phyloP scores from a whole-genome alignment of 2,797 vertebrate genomes.

The Agapornis canus region DNA sequence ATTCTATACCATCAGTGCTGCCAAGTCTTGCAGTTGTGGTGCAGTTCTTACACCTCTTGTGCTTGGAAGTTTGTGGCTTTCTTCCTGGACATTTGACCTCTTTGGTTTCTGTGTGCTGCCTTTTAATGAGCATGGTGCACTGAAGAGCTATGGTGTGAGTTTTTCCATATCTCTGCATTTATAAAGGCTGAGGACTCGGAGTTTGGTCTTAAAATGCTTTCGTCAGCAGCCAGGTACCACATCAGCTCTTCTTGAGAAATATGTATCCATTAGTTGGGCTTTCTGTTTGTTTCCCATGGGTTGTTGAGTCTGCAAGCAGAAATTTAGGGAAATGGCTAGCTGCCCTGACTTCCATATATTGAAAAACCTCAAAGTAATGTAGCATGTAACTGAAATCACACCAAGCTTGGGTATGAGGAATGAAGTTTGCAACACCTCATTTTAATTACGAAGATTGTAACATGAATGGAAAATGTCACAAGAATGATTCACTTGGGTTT shows the following conservation, averaged over 20 bases:
- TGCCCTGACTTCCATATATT: background rate
- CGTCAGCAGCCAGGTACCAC: background rate
- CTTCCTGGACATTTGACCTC: background rate
- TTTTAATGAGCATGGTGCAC: background rate
- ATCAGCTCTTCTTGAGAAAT: background rate
- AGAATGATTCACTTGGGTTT: slow-evolving; percentile 47
- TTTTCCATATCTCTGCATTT: background rate
- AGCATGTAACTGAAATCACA: background rate
- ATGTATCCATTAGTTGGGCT: background rate
- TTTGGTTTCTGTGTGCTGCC: background rate
- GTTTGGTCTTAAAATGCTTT: background rate
- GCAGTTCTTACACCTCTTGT: background rate
- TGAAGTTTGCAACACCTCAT: slow-evolving; percentile 5
- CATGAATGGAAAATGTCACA: slow-evolving; percentile 40
- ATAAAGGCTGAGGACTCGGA: background rate
- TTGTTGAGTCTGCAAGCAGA: slow-evolving; percentile 7
- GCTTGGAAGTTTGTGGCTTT: background rate
- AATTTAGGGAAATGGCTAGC: slow-evolving; percentile 7
- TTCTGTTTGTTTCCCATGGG: background rate
- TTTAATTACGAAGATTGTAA: slow-evolving; percentile 23
- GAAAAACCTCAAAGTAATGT: background rate
- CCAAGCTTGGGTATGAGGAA: background rate
- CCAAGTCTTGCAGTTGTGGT: background rate
- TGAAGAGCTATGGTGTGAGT: background rate
- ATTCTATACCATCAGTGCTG: background rate